Base-by-base conservation (phyloP, 1,140 invertebrate genomes). In the Scaptomyza graminum region DNA sequence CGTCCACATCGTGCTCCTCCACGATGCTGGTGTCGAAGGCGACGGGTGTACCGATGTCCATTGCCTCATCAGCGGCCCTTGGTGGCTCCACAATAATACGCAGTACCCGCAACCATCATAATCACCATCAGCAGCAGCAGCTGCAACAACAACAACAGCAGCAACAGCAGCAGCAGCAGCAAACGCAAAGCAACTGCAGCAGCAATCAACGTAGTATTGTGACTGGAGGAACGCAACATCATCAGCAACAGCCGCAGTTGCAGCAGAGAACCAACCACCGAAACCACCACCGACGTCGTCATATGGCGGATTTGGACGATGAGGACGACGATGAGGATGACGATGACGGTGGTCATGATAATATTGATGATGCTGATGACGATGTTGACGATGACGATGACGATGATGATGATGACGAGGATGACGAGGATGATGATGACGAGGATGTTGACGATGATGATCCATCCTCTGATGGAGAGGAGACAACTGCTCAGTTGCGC, bases 241-340 rank as follows among this genome's bases (percentile, higher is more conserved):
- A 41, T n/a, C 37, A 41, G 57, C 74, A 76, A 9, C 75, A 77
- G 51, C 41, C 46, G 57, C 56, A 54, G 34, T 34, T 66, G 50
- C 77, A 74, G 51, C 78, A 80, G 63, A 82, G 90, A 39, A 90
- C 84, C 69, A 90, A 90, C 89, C 90, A 90, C 90, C 90, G 90
- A 90, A 91, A 90, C 60, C 85, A 91, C 85, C 90, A 90, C 76
- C 90, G 90, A 81, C 90, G 85, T 79, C 90, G 90, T 63, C 89
- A 91, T 84, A 47, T 85, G 31, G 79, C 89, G 16, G 90, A 90
- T 46, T 76, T 90, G 82, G 90, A 91, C 64, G 83, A 88, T 60
- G 83, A 88, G 37, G 90, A 91, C 54, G 89, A 91, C 66, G 90
- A 90, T 66, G 74, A 87, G 13, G 83, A 88, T 47, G 64, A 87